phyloP scores from a whole-genome alignment of 2,888 invertebrate species.

The Hyles lineata region DNA sequence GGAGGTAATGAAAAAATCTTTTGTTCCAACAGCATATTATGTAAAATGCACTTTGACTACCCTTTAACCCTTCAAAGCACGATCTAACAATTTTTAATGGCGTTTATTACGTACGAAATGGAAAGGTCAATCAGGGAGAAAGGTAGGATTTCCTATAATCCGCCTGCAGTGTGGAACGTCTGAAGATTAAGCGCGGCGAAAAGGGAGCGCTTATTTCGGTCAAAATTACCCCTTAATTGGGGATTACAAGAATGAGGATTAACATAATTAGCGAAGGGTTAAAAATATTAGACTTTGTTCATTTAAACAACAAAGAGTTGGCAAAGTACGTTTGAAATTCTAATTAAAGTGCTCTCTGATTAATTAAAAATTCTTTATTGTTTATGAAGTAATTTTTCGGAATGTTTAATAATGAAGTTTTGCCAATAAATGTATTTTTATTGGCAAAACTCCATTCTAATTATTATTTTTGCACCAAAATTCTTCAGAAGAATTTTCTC shows the following conservation, averaged over 20 bases:
- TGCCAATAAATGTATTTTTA: too few species aligned
- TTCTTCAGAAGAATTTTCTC: too few species aligned
- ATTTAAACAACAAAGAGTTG: not conserved
- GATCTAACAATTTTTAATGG: conserved; percentile 13
- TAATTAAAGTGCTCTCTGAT: not conserved
- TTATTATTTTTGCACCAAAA: too few species aligned
- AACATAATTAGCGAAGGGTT: conserved; percentile 37
- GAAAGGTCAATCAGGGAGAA: conserved; percentile 33
- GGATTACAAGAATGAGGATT: conserved; percentile 41
- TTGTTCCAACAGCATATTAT: not conserved
- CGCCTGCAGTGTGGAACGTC: conserved; percentile 33
- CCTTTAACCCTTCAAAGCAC: not conserved
- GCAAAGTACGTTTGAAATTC: not conserved
- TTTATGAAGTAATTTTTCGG: too few species aligned
- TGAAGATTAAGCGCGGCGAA: conserved; percentile 26
- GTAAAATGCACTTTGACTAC: not conserved
- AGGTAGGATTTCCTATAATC: conserved; percentile 33
- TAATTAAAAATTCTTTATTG: not conserved
- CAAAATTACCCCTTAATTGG: conserved; percentile 43
- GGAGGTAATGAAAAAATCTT: not conserved
- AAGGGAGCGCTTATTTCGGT: conserved; percentile 33
- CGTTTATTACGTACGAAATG: conserved; percentile 29
- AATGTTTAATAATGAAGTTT: too few species aligned
- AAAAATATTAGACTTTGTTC: conserved; percentile 21
- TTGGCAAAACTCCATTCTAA: too few species aligned